Conservation (phyloP, 2,888 invertebrate species). For the Polydesmus complanatus region DNA sequence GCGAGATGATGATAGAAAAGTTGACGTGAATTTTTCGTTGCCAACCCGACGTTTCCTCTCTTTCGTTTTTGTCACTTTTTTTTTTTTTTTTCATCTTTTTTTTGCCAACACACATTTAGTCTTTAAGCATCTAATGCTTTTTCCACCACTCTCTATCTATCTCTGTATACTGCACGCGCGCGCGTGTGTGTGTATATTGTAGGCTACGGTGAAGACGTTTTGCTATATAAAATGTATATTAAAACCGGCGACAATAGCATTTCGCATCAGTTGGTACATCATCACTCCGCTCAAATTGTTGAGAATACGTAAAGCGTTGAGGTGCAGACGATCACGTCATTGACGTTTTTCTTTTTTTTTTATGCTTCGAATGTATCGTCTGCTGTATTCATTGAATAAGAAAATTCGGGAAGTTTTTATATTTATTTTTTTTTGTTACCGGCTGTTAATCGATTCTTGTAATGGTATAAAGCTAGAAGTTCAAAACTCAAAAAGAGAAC, state of each 20-base stretch:
- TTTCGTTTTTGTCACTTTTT: neutral
- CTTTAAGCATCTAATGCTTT: neutral
- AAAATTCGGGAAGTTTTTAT: neutral
- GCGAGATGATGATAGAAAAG: neutral
- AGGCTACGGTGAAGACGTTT: too few relatives aligned
- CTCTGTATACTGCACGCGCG: neutral
- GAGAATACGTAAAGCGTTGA: too few relatives aligned
- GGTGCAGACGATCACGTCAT: neutral
- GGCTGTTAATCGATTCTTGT: too few relatives aligned
- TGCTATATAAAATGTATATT: neutral
- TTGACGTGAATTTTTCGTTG: neutral
- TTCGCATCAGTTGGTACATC: neutral
- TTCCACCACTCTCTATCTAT: neutral
- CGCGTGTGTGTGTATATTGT: too few relatives aligned
- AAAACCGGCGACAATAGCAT: neutral
- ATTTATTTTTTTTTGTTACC: neutral
- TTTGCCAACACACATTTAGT: neutral
- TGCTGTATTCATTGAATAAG: neutral
- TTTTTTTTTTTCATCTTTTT: neutral
- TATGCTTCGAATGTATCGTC: neutral
- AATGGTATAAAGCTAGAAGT: too few relatives aligned
- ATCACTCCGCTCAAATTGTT: too few relatives aligned
- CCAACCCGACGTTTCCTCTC: too few relatives aligned
- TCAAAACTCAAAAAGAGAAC: too few relatives aligned
- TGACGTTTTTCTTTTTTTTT: neutral